These are phyloP conservation scores for Mustelus asterias DNA, from an alignment of 2,113 vertebrate genomes.

Conservation along the genomic window DNA sequence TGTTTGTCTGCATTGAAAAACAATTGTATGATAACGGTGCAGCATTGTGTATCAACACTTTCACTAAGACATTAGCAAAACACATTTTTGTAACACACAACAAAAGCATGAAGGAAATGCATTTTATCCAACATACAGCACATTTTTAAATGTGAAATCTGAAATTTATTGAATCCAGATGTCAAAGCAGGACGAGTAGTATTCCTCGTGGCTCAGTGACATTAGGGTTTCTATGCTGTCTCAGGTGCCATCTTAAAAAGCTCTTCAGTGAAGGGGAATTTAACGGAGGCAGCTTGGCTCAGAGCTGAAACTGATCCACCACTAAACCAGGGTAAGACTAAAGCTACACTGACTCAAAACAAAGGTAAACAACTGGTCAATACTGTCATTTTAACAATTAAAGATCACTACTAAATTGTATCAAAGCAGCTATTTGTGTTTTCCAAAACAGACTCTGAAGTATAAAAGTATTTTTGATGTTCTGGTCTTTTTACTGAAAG, in stretches of 20 bases:
- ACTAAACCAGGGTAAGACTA: background rate
- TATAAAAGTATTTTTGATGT: background rate
- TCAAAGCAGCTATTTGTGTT: background rate
- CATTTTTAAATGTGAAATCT: background rate
- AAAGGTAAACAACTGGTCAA: background rate
- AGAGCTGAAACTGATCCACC: background rate
- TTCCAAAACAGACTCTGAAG: too few species aligned
- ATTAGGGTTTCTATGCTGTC: background rate
- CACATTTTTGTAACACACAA: background rate
- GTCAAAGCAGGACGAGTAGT: background rate
- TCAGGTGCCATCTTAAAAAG: background rate
- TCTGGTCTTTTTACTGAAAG: background rate
- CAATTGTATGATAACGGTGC: background rate
- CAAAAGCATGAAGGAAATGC: background rate
- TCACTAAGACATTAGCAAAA: background rate
- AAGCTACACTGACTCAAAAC: background rate
- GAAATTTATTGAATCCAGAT: background rate
- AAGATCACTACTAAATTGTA: background rate
- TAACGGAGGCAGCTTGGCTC: background rate
- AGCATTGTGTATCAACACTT: background rate
- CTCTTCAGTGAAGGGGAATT: background rate
- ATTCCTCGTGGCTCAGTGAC: background rate
- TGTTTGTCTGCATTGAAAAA: background rate
- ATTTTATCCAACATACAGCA: background rate
- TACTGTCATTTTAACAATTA: background rate